A percentile compares a stretch with the other conserved stretches of the same genome.
phyloP scores from a whole-genome alignment of 2,797 vertebrate genomes.

The Aphelocoma californica region DNA sequence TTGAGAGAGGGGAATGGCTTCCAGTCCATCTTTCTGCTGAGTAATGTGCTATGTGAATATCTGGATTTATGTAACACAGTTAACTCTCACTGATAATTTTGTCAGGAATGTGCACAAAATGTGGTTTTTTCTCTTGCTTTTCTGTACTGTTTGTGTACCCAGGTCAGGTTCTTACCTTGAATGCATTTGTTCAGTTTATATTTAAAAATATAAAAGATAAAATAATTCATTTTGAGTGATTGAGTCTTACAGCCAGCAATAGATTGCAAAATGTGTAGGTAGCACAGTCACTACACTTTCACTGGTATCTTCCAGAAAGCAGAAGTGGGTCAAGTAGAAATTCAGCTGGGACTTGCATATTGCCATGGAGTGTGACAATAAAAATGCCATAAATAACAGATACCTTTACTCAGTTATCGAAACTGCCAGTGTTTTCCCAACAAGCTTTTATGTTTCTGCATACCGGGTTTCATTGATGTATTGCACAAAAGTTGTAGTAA shows the following conservation, averaged over 20 bases:
- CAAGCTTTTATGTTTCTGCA: neutral
- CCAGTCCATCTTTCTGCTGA: neutral
- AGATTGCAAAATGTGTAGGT: neutral
- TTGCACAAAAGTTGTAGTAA: neutral
- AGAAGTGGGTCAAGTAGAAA: neutral
- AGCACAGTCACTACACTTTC: neutral
- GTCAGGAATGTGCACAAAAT: neutral
- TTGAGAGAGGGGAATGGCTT: neutral
- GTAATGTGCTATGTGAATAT: neutral
- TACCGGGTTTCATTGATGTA: neutral
- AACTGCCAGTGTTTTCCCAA: neutral
- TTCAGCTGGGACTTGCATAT: neutral
- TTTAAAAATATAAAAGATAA: conserved; percentile 29
- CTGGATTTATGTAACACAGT: neutral
- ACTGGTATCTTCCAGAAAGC: neutral
- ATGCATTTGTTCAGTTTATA: conserved; percentile 68
- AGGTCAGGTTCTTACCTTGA: conserved; percentile 51
- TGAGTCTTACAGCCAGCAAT: neutral
- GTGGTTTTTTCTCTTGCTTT: neutral
- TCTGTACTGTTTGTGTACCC: conserved; percentile 23
- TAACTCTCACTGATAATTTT: neutral
- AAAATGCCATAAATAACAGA: neutral
- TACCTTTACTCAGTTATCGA: neutral
- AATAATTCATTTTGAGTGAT: neutral
- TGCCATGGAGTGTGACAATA: neutral